Conservation (phyloP, 2,113 vertebrate genomes). For the Asarcornis scutulata region DNA sequence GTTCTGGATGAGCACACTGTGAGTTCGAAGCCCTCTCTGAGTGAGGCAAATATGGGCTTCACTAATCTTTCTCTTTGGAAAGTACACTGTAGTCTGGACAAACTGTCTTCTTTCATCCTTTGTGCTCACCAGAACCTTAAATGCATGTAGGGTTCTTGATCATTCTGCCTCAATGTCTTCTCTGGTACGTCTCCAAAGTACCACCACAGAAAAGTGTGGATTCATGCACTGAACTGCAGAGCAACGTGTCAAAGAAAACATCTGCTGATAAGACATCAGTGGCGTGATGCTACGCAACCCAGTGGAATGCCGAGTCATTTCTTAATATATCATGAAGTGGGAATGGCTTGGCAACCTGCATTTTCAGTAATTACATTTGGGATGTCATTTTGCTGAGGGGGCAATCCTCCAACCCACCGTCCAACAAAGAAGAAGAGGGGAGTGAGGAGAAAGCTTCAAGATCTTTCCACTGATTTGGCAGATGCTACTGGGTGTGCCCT, state of each 20-base stretch:
- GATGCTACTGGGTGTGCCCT: conserved; percentile 52
- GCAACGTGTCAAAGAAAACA: conserved; percentile 46
- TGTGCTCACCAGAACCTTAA: not conserved
- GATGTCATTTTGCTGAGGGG: not conserved
- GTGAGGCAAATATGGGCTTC: not conserved
- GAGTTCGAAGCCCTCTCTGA: not conserved
- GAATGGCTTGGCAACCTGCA: not conserved
- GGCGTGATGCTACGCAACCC: conserved; percentile 44
- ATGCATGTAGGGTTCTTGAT: not conserved
- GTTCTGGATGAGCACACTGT: conserved; percentile 3
- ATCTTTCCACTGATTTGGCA: conserved; percentile 2
- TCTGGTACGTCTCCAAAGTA: not conserved
- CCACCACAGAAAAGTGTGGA: conserved; percentile 43
- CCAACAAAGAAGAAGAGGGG: not conserved
- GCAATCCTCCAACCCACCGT: not conserved
- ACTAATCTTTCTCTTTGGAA: not conserved
- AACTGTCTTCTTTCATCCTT: not conserved
- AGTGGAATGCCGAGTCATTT: conserved; percentile 53
- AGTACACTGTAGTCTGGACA: not conserved
- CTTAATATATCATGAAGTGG: conserved; percentile 24
- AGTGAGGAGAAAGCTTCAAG: not conserved
- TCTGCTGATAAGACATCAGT: conserved; percentile 46
- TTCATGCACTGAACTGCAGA: conserved; percentile 60
- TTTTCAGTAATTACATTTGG: conserved; percentile 17
- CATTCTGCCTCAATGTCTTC: conserved; percentile 9